Evolutionary conservation across 2,888 invertebrate genomes (phyloP), one percentile per base, ranked within the genome.

Genomic region (Synergus umbraculus): DNA sequence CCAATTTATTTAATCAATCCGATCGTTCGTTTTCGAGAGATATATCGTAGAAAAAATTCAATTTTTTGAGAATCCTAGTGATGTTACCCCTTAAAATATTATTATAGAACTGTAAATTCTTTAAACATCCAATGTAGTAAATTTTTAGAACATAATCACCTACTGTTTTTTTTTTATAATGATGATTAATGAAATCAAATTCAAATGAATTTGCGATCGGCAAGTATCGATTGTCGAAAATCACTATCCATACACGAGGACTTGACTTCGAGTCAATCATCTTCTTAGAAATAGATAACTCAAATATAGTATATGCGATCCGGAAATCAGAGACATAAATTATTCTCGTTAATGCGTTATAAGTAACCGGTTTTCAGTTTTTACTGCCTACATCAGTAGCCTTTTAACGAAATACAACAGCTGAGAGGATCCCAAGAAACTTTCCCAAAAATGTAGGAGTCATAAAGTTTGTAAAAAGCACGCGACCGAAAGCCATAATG

Each of bases 391-490:
- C 63, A 29, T 29, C 44, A 44, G 67, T 67, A 22, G 67, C 44
- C 67, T 67, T 67, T 67, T 67, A 67, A 67, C 67, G 67, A 67
- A 67, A 67, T 43, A 67, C 67, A 65, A 65, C 65, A 65, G 65
- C 65, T 65, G 65, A 65, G 43, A 37, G 13, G 37, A 15, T 65
- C n/a, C 65, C 65, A 41, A 65, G 41, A 65, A 65, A 65, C 58
- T 58, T 13, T 4, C 65, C 7, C 10, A 65, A 41, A 65, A 41
- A 29, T 65, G 13, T 7, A 12, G 15, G 65, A 65, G 65, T 41
- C 41, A 65, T 65, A 65, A 65, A 65, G 43, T 65, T 65, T n/a
- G 41, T 65, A 65, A 65, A 65, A 65, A 65, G 65, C 65, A 65
- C 65, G 43, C 65, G 65, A 65, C 65, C 41, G 29, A 41, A 65